A percentile compares a stretch with the other conserved stretches of the same genome.
Conservation (phyloP, 2,797 vertebrate genomes). For the Hozukius guyotensis region DNA sequence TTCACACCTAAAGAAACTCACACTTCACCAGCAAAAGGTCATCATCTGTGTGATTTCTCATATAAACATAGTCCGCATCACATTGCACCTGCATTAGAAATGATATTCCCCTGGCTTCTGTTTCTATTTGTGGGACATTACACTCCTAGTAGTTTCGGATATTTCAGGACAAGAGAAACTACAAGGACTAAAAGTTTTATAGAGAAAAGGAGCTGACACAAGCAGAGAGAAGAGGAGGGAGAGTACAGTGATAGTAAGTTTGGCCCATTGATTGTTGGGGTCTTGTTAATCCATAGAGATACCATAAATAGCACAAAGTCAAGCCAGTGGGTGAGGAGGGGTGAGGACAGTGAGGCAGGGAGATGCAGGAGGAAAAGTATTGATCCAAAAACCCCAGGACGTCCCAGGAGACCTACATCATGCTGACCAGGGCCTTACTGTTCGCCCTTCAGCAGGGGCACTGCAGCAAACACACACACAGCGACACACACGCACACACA, state of each 20-base stretch:
- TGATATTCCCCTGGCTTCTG: slow-evolving; percentile 2
- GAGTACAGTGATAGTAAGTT: slow-evolving; percentile 56
- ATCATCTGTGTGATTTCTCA: not conserved
- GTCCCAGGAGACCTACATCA: slow-evolving; percentile 70
- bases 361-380: slow-evolving; percentile 70
- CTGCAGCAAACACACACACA: slow-evolving; percentile 71
- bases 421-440: slow-evolving; percentile 78
- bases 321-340: slow-evolving; percentile 51
- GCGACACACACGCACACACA: slow-evolving; percentile 10
- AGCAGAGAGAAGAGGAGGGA: slow-evolving; percentile 50
- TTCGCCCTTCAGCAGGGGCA: slow-evolving; percentile 78
- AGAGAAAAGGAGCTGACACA: slow-evolving; percentile 64
- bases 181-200: slow-evolving; percentile 57
- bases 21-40: not conserved
- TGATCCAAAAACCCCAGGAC: slow-evolving; percentile 67
- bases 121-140: slow-evolving; percentile 34
- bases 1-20: not conserved
- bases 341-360: slow-evolving; percentile 52
- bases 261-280: slow-evolving; percentile 72
- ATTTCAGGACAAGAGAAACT: slow-evolving; percentile 45
- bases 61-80: not conserved
- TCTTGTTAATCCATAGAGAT: slow-evolving; percentile 71
- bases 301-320: slow-evolving; percentile 79
- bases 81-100: slow-evolving; percentile 6
- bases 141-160: not conserved